Percentiles rank a stretch among this genome's conserved stretches.
These are phyloP conservation scores for Gila orcuttii DNA, from an alignment of 2,113 vertebrate genomes.

Conservation along the genomic window DNA sequence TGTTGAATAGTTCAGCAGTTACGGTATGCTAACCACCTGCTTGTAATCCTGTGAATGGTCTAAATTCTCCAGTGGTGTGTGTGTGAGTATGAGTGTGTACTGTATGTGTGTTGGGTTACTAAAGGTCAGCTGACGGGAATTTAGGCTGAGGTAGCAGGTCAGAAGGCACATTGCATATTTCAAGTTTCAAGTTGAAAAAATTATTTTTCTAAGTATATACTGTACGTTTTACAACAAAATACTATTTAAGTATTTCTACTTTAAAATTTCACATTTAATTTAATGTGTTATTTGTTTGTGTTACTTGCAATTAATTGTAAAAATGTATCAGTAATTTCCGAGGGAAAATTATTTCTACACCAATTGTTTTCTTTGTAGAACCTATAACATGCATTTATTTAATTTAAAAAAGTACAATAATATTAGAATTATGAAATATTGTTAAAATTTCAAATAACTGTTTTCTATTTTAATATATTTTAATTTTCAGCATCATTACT, in stretches of 20 bases:
- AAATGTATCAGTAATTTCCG: neutral
- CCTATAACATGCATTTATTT: too few relatives aligned
- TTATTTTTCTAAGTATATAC: too few relatives aligned
- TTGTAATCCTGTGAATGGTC: constrained; percentile 42
- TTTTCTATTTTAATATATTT: too few relatives aligned
- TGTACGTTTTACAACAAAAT: too few relatives aligned
- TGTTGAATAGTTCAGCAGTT: neutral
- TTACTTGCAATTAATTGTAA: neutral
- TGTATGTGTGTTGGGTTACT: constrained; percentile 18
- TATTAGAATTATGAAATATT: too few relatives aligned
- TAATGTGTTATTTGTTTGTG: neutral
- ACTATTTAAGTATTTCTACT: too few relatives aligned
- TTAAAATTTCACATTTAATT: too few relatives aligned
- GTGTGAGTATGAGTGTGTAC: neutral
- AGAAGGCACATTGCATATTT: neutral
- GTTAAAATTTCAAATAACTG: too few relatives aligned
- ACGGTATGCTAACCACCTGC: neutral
- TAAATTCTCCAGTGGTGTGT: constrained; percentile 41
- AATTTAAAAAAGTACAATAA: too few relatives aligned
- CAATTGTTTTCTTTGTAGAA: too few relatives aligned
- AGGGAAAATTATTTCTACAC: too few relatives aligned
- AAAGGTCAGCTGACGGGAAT: constrained; percentile 53
- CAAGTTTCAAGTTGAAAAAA: neutral
- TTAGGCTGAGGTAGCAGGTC: constrained; percentile 38
- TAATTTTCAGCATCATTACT: too few relatives aligned